A percentile compares a stretch with the other conserved stretches of the same genome.
phyloP scores from a whole-genome alignment of 2,797 vertebrate genomes.

The Rhinatrema bivittatum region DNA sequence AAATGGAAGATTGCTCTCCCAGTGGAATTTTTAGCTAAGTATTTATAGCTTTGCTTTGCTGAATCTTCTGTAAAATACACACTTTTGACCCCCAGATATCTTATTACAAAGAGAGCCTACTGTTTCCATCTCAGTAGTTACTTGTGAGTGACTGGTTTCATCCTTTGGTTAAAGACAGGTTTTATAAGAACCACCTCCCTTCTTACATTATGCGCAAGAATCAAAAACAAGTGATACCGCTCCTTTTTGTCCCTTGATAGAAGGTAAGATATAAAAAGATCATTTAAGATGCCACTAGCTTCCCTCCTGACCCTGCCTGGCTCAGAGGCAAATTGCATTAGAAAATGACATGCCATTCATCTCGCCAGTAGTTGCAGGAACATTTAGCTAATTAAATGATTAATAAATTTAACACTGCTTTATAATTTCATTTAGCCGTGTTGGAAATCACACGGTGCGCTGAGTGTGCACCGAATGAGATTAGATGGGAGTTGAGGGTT shows the following conservation, averaged over 20 bases:
- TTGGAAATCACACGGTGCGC: constrained; percentile 87
- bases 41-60: no score
- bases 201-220: constrained; percentile 33
- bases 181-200: constrained; percentile 19
- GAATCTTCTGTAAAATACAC: no score
- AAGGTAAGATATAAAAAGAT: constrained; percentile 51
- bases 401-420: constrained; percentile 98
- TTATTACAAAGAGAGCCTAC: no score
- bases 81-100: no score
- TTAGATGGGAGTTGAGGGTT: constrained; percentile 81
- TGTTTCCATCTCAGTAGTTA: no score
- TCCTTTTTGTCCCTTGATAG: constrained; percentile 37
- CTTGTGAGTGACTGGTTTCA: no score
- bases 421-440: constrained; percentile 93
- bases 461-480: constrained; percentile 79
- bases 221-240: constrained; percentile 30
- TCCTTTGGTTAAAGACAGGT: constrained; percentile 27
- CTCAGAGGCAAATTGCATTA: constrained; percentile 92
- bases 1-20: no score
- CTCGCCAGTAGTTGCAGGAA: constrained; percentile 87
- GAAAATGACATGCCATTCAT: constrained; percentile 95
- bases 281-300: constrained; percentile 72
- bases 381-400: constrained; percentile 99
- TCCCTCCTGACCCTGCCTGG: constrained; percentile 86
- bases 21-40: no score